phyloP scores from a whole-genome alignment of 2,797 vertebrate genomes.

The Poecilia gillii region DNA sequence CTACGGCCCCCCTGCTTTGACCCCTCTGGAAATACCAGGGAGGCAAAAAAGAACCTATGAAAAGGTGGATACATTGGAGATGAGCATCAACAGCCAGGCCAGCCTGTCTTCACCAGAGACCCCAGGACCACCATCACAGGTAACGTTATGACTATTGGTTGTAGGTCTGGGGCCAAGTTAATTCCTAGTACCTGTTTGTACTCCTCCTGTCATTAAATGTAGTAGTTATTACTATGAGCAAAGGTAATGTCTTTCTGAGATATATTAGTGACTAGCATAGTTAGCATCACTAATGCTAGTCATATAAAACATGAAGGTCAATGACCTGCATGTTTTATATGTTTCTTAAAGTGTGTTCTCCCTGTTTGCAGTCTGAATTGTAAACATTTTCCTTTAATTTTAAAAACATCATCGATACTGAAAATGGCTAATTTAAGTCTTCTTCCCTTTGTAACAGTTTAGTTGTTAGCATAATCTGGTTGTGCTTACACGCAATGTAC shows the following conservation, averaged over 20 bases:
- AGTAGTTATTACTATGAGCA: neutral
- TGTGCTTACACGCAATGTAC: neutral
- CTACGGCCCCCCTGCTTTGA: constrained; percentile 62
- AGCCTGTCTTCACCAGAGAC: constrained; percentile 83
- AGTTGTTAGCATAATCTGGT: neutral
- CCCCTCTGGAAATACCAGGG: constrained; percentile 76
- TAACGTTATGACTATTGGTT: constrained; percentile 53
- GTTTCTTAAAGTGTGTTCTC: neutral
- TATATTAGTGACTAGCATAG: neutral
- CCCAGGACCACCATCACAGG: constrained; percentile 83
- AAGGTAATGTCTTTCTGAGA: neutral
- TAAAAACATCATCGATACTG: neutral
- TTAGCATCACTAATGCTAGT: neutral
- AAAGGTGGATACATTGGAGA: constrained; percentile 91
- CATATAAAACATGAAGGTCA: neutral
- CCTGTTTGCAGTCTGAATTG: neutral
- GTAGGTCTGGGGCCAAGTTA: neutral
- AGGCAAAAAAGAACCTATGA: constrained; percentile 92
- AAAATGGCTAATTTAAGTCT: neutral
- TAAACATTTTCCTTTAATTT: neutral
- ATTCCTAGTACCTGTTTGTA: neutral
- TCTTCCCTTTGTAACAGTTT: neutral
- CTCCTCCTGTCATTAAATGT: neutral
- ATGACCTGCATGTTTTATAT: too few relatives aligned
- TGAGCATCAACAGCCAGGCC: constrained; percentile 83